Evolutionary conservation across 2,797 vertebrate species (phyloP).

Genomic region (Catamblyrhynchus diadema): DNA sequence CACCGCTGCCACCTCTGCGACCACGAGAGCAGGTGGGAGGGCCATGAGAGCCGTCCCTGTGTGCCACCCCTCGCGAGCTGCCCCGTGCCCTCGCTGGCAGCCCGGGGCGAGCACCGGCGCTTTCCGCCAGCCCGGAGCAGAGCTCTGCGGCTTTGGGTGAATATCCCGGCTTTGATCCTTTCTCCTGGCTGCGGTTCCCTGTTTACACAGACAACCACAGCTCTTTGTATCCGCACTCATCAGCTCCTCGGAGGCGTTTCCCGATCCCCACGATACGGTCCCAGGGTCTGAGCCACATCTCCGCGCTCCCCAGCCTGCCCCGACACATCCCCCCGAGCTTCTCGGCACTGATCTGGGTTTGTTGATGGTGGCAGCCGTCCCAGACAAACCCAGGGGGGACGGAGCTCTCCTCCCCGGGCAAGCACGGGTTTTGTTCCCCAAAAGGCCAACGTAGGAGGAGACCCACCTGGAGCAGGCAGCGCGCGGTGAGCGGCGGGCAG

Average conservation of each 20-base stretch:
- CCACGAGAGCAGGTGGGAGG: not conserved
- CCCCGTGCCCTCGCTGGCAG: not conserved
- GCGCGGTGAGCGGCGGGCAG: not conserved
- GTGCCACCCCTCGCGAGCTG: rapidly evolving
- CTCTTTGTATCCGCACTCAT: not conserved
- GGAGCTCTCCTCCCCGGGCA: not conserved
- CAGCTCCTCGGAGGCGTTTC: conserved; percentile 15
- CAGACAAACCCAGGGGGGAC: not conserved
- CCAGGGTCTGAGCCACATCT: not conserved
- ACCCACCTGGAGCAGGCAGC: not conserved
- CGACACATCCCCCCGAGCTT: not conserved
- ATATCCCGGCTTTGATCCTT: not conserved
- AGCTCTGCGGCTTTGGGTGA: conserved; percentile 26
- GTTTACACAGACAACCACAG: conserved; percentile 42
- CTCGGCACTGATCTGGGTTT: not conserved
- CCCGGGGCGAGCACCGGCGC: not conserved
- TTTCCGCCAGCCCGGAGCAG: not conserved
- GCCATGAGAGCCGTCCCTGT: rapidly evolving
- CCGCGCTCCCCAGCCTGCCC: not conserved
- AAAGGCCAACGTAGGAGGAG: not conserved
- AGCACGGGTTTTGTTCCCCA: not conserved
- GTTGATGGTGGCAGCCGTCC: conserved; percentile 45
- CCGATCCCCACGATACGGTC: not conserved
- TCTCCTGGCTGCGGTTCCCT: not conserved
- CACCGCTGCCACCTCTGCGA: not conserved